These are phyloP conservation scores for Druon quercuslanigerum DNA, from an alignment of 1,140 invertebrate genomes.

Conservation along the genomic window DNA sequence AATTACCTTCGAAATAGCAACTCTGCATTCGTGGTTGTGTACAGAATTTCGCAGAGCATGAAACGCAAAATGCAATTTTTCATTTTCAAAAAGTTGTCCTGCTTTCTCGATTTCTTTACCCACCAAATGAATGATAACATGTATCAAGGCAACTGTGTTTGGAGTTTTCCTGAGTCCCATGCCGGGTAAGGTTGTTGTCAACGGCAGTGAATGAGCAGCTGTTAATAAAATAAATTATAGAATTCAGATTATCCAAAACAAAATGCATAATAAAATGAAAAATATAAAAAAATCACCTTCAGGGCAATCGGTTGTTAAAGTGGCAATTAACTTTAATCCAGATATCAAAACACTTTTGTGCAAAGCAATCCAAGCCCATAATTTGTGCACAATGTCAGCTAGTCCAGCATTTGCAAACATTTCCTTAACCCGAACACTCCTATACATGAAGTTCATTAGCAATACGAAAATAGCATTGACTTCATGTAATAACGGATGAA, in stretches of 20 bases:
- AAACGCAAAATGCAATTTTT: slow-evolving; percentile 71
- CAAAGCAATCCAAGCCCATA: slow-evolving; percentile 76
- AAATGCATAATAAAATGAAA: slow-evolving; percentile 18
- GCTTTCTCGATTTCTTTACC: slow-evolving; percentile 74
- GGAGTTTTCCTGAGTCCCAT: slow-evolving; percentile 75
- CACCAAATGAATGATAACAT: slow-evolving; percentile 72
- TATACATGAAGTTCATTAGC: slow-evolving; percentile 76
- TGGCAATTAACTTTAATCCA: slow-evolving; percentile 75
- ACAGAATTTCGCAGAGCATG: slow-evolving; percentile 74
- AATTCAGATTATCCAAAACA: slow-evolving; percentile 29
- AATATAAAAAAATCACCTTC: slow-evolving; percentile 62
- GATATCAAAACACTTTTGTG: slow-evolving; percentile 67
- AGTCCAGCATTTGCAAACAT: slow-evolving; percentile 69
- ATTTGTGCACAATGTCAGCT: slow-evolving; percentile 76
- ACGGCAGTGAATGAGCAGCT: slow-evolving; percentile 74
- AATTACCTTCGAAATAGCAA: slow-evolving; percentile 75
- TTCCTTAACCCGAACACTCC: slow-evolving; percentile 66
- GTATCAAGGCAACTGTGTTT: slow-evolving; percentile 74
- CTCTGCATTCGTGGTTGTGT: slow-evolving; percentile 74
- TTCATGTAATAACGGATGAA: slow-evolving; percentile 73
- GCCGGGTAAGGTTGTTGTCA: slow-evolving; percentile 76
- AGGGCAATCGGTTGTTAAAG: slow-evolving; percentile 75
- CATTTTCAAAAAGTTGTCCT: slow-evolving; percentile 68
- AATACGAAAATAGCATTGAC: slow-evolving; percentile 71
- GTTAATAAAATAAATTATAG: slow-evolving; percentile 45